Evolutionary conservation across 2,888 invertebrate genomes (phyloP).

Genomic region (Eupithecia centaureata): DNA sequence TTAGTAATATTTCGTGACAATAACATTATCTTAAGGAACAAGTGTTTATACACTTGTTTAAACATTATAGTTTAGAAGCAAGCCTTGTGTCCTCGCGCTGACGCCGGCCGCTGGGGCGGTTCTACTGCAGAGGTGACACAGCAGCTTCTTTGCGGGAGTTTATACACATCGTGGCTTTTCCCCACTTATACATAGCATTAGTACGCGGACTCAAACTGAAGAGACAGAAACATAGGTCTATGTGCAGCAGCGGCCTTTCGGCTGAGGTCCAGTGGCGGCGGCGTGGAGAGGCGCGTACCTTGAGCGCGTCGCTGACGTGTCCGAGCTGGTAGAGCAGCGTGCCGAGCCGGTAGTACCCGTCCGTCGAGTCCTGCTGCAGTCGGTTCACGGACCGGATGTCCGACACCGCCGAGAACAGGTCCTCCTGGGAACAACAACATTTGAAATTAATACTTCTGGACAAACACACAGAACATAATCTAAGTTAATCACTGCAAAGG

Average conservation of each 20-base stretch:
- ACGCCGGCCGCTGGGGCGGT: too few species aligned
- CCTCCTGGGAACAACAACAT: slow-evolving; percentile 81
- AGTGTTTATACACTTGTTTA: neutral
- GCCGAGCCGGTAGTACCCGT: slow-evolving; percentile 92
- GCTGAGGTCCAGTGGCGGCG: too few species aligned
- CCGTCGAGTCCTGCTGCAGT: slow-evolving; percentile 95
- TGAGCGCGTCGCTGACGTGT: slow-evolving; percentile 94
- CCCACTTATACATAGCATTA: too few species aligned
- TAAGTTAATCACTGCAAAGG: too few species aligned
- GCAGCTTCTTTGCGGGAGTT: too few species aligned
- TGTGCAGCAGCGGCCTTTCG: too few species aligned
- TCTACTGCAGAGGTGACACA: too few species aligned
- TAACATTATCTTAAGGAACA: neutral
- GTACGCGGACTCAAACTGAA: too few species aligned
- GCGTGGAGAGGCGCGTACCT: slow-evolving; percentile 78
- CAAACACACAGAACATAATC: too few species aligned
- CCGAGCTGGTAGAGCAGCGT: slow-evolving; percentile 94
- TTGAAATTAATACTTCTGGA: neutral
- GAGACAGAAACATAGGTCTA: too few species aligned
- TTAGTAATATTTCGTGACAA: neutral
- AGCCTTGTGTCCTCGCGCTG: neutral
- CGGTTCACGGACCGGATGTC: slow-evolving; percentile 96
- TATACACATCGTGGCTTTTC: too few species aligned
- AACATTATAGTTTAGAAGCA: too few species aligned
- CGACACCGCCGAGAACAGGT: slow-evolving; percentile 93